Evolutionary conservation across 2,888 invertebrate genomes (phyloP), one percentile per base, ranked within the genome.

Genomic region (Sarcophaga rosellei): DNA sequence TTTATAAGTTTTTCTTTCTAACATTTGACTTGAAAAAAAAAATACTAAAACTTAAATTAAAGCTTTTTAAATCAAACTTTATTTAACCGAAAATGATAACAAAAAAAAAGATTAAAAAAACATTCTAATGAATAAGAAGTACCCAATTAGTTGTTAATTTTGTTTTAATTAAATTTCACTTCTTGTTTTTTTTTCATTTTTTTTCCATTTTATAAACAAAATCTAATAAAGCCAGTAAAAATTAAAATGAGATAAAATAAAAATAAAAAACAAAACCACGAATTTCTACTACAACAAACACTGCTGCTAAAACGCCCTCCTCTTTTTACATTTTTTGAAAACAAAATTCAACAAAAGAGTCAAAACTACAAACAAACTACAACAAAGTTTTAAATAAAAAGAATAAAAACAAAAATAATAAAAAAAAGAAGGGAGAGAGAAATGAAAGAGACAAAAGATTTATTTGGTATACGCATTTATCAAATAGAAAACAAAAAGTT

Each of bases 281-380:
- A 35, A 83, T 81, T 87, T 81, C 85, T 83, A 83, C 87, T 85
- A 81, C 86, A 86, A 86, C 77, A 86, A 84, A 86, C 86, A 86
- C 86, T 86, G 86, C 86, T 86, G 86, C 86, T 86, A 84, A 86
- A 86, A 74, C 74, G 86, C 84, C 84, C 84, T 79, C 84, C 84
- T 80, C 69, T 70, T 74, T 84, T n/a, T 66, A 70, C 8, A 57
- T 45, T 75, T 65, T 79, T 45, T n/a, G 8, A 79, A 35, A 73
- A 45, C 12, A 74, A 45, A 72, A 68, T 69, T 8, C 61, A 44
- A 45, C 35, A 62, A 44, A 45, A 25, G 73, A 74, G 25, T 57
- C 23, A 62, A 78, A 47, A 21, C 62, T 69, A n/a, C 35, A 63
- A 6, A 65, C 65, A 25, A 47, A 68, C 70, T 63, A 72, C 47